Conservation (phyloP, 1,140 invertebrate species). For the Drosophila setifemur region DNA sequence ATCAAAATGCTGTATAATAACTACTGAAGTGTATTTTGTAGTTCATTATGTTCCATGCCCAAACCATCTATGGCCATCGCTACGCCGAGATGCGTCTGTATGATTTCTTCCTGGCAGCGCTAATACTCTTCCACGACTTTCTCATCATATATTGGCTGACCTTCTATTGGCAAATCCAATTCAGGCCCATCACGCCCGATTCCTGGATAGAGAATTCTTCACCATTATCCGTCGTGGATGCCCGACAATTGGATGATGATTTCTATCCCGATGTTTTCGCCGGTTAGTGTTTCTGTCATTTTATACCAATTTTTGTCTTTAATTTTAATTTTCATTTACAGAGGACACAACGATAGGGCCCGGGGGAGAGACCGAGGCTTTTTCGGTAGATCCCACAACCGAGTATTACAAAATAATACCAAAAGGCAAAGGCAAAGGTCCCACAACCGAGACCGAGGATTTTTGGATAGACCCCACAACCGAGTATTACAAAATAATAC, state of each 20-base stretch:
- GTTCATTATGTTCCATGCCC: constrained; percentile 67
- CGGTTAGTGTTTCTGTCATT: too few species aligned
- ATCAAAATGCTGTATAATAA: too few species aligned
- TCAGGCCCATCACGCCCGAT: constrained; percentile 11
- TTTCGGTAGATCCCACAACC: too few species aligned
- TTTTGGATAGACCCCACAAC: too few species aligned
- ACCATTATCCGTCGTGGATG: background rate
- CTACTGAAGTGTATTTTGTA: background rate
- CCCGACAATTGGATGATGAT: background rate
- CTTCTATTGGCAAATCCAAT: constrained; percentile 44
- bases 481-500: too few species aligned
- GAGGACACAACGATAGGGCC: too few species aligned
- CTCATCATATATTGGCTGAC: constrained; percentile 67
- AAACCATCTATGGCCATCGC: constrained; percentile 57
- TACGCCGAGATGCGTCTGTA: constrained; percentile 66
- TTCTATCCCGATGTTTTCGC: background rate
- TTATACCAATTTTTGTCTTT: too few species aligned
- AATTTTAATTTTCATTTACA: too few species aligned
- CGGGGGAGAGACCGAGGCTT: too few species aligned
- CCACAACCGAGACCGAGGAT: too few species aligned
- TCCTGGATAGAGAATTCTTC: background rate
- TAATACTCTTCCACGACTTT: constrained; percentile 69
- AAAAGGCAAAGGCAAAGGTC: too few species aligned
- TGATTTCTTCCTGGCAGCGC: constrained; percentile 44
- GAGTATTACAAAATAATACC: too few species aligned